These are phyloP conservation scores for Strigamia transsilvanica DNA, from an alignment of 2,888 invertebrate species.

Conservation along the genomic window DNA sequence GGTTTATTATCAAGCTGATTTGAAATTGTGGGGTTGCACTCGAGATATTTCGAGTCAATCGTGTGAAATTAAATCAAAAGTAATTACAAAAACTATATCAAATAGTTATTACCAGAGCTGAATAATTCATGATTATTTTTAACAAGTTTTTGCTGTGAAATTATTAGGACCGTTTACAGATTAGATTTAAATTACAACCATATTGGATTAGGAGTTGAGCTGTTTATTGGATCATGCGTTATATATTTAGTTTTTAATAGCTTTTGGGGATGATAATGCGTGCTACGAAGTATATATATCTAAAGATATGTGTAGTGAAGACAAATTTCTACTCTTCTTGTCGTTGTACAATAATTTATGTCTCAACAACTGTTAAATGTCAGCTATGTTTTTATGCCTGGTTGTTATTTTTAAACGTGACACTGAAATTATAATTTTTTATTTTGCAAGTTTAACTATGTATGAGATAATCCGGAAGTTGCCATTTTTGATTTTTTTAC, in stretches of 20 bases:
- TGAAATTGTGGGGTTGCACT: slow-evolving; percentile 5
- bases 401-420: slow-evolving; percentile 19
- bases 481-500: neutral
- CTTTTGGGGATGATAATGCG: neutral
- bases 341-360: slow-evolving; percentile 29
- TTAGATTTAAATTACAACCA: slow-evolving; percentile 14
- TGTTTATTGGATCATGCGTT: neutral
- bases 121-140: neutral
- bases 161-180: neutral
- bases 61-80: slow-evolving; percentile 30
- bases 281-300: neutral
- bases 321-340: neutral
- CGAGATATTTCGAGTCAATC: neutral
- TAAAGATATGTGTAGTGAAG: slow-evolving; percentile 2
- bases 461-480: neutral
- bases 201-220: slow-evolving; percentile 35
- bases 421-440: neutral
- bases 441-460: neutral
- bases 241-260: neutral
- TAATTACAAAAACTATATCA: neutral
- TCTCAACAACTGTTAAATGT: slow-evolving; percentile 36
- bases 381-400: neutral
- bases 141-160: neutral
- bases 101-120: slow-evolving; percentile 4
- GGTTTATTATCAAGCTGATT: slow-evolving; percentile 38